A percentile compares a stretch with the other conserved stretches of the same genome.
Conservation (phyloP, 2,113 vertebrate species). For the Hippocampus comes region DNA sequence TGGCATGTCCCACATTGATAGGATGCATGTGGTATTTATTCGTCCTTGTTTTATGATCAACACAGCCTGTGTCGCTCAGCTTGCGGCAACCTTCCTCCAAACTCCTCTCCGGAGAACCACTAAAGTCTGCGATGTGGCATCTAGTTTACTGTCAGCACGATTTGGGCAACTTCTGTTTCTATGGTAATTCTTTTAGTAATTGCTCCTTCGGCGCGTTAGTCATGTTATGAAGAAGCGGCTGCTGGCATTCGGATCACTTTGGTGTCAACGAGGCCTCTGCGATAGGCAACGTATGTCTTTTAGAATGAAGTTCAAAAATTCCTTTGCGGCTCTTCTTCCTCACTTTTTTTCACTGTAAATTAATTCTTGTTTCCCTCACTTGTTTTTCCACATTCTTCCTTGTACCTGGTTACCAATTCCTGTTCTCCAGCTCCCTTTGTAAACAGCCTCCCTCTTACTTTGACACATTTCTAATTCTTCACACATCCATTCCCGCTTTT, state of each 20-base stretch:
- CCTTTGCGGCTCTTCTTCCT: background rate
- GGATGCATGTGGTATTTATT: conserved; percentile 1
- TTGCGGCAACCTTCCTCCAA: background rate
- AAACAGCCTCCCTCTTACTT: background rate
- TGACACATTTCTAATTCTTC: background rate
- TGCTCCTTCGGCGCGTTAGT: background rate
- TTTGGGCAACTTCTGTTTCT: background rate
- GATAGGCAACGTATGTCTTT: background rate
- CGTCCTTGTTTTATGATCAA: background rate
- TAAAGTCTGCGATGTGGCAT: background rate
- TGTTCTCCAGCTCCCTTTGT: background rate
- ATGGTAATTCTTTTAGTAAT: conserved; percentile 2
- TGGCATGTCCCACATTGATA: background rate
- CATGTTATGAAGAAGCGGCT: background rate
- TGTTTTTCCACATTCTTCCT: background rate
- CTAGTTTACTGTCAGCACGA: background rate
- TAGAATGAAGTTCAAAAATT: background rate
- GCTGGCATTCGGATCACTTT: background rate
- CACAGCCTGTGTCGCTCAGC: background rate
- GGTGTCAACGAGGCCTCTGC: background rate
- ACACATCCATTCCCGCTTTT: background rate
- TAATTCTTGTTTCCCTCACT: background rate
- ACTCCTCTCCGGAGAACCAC: conserved; percentile 1
- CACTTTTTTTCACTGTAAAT: background rate
- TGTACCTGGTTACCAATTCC: background rate